These are phyloP conservation scores for Diplazon laetatorius DNA, from an alignment of 2,888 invertebrate genomes.

Conservation along the genomic window DNA sequence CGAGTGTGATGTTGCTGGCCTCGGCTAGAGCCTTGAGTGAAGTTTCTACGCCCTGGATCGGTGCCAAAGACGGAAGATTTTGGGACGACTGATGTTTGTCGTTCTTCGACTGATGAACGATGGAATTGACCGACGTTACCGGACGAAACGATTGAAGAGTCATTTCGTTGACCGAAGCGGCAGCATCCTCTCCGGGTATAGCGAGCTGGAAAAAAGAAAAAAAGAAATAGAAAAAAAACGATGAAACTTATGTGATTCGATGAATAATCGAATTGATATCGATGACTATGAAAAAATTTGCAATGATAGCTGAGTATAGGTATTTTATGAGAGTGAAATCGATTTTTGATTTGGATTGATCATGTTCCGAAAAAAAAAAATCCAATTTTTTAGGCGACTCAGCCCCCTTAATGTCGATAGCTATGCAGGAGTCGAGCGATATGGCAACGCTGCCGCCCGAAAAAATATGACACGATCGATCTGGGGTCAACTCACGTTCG, in stretches of 20 bases:
- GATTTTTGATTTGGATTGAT: too few species aligned
- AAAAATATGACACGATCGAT: too few species aligned
- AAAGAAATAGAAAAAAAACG: not conserved
- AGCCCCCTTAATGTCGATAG: too few species aligned
- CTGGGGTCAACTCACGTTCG: not conserved
- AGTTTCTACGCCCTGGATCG: constrained; percentile 82
- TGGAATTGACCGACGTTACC: constrained; percentile 55
- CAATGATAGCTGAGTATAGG: too few species aligned
- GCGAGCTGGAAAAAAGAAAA: constrained; percentile 70
- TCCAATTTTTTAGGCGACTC: too few species aligned
- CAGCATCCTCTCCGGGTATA: constrained; percentile 76
- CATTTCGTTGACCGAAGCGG: constrained; percentile 78
- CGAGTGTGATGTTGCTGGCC: constrained; percentile 91
- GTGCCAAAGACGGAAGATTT: constrained; percentile 72
- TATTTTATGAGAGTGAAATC: too few species aligned
- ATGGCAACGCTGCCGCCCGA: too few species aligned
- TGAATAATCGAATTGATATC: too few species aligned
- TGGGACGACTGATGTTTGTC: constrained; percentile 72
- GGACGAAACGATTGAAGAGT: constrained; percentile 77
- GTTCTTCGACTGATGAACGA: constrained; percentile 68
- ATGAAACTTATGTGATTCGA: too few species aligned
- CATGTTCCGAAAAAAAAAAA: too few species aligned
- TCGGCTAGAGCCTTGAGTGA: constrained; percentile 85
- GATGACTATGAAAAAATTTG: too few species aligned
- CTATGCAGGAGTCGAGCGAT: too few species aligned